These are phyloP conservation scores for Procapra przewalskii DNA, from an alignment of 2,113 vertebrate genomes.

Conservation along the genomic window DNA sequence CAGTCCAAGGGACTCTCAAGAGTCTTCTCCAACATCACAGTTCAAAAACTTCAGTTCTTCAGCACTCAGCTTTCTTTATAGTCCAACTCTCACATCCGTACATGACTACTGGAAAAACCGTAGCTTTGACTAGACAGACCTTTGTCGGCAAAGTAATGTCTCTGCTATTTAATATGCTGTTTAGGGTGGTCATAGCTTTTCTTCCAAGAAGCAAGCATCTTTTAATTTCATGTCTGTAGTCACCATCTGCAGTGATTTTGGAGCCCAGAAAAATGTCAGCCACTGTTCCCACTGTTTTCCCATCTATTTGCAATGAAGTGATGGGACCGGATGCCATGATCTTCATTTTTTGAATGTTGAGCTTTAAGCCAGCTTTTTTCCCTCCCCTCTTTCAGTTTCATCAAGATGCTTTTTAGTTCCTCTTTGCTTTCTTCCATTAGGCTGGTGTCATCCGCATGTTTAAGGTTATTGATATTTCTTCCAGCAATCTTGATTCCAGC, in stretches of 20 bases:
- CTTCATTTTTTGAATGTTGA: not conserved
- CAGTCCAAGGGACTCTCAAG: not conserved
- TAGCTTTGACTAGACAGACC: not conserved
- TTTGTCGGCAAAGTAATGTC: not conserved
- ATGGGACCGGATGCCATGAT: not conserved
- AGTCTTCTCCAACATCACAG: not conserved
- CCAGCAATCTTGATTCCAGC: not conserved
- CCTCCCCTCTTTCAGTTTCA: not conserved
- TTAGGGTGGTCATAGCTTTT: not conserved
- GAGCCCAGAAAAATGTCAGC: not conserved
- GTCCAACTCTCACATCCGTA: not conserved
- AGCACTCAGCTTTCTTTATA: not conserved
- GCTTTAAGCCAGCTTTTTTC: not conserved
- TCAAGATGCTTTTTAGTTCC: not conserved
- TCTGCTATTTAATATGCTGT: not conserved
- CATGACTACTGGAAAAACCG: not conserved
- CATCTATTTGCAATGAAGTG: not conserved
- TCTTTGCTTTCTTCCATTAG: not conserved
- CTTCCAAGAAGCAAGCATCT: not conserved
- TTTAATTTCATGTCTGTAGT: not conserved
- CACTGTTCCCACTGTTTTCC: not conserved
- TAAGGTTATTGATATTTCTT: not conserved
- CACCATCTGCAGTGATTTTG: not conserved
- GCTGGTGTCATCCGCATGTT: not conserved
- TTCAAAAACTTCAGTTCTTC: not conserved